phyloP scores from a whole-genome alignment of 1,140 invertebrate genomes.

The Lepidurus packardi region DNA sequence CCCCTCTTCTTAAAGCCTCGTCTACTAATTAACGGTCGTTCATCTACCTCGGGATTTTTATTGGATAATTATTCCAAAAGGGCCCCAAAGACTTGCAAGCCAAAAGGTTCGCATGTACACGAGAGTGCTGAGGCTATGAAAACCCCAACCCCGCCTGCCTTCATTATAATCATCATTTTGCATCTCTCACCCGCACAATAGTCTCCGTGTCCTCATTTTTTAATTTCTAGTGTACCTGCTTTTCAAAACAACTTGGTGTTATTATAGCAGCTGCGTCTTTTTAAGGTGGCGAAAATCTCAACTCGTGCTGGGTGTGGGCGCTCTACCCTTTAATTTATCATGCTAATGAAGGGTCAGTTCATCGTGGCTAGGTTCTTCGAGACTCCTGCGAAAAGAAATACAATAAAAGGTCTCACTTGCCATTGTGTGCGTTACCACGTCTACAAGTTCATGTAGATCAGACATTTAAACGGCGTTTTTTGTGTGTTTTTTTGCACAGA shows the following conservation, averaged over 20 bases:
- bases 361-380: neutral
- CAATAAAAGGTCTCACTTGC: neutral
- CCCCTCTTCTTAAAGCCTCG: neutral
- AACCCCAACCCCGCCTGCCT: neutral
- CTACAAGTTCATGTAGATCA: neutral
- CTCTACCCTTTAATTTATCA: neutral
- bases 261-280: neutral
- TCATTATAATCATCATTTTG: conserved; percentile 10
- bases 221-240: neutral
- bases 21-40: conserved; percentile 11
- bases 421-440: neutral
- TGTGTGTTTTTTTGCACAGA: neutral
- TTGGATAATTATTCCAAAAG: conserved; percentile 7
- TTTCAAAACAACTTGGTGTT: neutral
- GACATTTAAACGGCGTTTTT: neutral
- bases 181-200: neutral
- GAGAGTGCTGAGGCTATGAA: neutral
- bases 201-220: neutral
- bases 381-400: neutral
- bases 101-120: neutral
- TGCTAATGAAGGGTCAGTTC: conserved; percentile 13
- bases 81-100: neutral
- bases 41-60: conserved; percentile 10
- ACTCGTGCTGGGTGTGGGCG: conserved; percentile 13
- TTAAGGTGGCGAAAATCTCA: neutral